phyloP scores from a whole-genome alignment of 64 coral and sea anemone genomes.

The Stichodactyla mertensii region DNA sequence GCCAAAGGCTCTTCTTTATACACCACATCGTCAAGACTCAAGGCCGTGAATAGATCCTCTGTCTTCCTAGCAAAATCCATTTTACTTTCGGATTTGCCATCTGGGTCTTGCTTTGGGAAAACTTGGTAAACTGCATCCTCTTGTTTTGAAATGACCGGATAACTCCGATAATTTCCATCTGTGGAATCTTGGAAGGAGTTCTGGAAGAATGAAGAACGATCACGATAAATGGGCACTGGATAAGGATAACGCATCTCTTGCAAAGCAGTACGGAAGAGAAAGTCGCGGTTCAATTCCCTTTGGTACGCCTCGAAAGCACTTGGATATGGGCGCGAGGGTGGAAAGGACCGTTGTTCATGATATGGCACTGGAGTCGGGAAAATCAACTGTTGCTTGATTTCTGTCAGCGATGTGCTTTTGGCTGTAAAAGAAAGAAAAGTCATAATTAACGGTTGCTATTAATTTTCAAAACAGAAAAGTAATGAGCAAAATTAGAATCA shows the following conservation, averaged over 20 bases:
- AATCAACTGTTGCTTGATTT: not conserved
- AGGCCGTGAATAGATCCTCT: not conserved
- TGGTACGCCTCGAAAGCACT: slow-evolving; percentile 3
- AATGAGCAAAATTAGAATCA: not conserved
- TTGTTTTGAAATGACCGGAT: not conserved
- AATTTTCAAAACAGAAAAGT: slow-evolving; percentile 12
- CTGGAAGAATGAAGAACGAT: not conserved
- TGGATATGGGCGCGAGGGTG: not conserved
- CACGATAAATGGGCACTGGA: not conserved
- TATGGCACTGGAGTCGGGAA: not conserved
- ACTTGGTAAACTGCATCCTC: not conserved
- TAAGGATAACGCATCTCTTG: slow-evolving; percentile 8
- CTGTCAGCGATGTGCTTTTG: slow-evolving; percentile 14
- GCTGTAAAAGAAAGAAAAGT: slow-evolving; percentile 9
- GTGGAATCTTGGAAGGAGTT: slow-evolving; percentile 2
- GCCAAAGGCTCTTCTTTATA: slow-evolving; percentile 27
- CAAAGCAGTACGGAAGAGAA: not conserved
- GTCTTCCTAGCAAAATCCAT: not conserved
- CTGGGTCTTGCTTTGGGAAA: not conserved
- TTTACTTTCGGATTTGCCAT: not conserved
- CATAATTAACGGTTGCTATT: slow-evolving; percentile 12
- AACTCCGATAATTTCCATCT: not conserved
- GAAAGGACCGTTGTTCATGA: not conserved
- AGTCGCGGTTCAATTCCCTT: not conserved
- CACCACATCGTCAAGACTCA: not conserved